These are phyloP conservation scores for Epizoanthus fatuus DNA, from an alignment of 92 coral and sea anemone species.

Conservation along the genomic window DNA sequence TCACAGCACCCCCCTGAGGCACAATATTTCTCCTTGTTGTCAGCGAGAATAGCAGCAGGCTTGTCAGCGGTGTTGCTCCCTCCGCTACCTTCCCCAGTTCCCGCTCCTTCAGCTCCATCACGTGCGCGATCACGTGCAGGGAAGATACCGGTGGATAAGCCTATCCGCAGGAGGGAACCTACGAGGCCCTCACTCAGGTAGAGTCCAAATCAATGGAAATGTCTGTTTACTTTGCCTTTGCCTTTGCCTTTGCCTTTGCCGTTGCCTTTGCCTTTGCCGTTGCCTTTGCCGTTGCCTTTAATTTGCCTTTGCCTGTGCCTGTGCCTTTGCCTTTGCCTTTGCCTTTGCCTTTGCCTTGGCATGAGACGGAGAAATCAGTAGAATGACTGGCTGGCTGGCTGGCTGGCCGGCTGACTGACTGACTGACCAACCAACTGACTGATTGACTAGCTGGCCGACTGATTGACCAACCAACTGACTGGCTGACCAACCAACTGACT, in stretches of 20 bases:
- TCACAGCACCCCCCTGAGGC: constrained; percentile 52
- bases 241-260: too few relatives aligned
- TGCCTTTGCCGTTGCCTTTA: too few relatives aligned
- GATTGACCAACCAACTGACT: too few relatives aligned
- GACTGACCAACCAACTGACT: too few relatives aligned
- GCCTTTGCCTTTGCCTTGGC: too few relatives aligned
- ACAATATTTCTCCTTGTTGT: constrained; percentile 55
- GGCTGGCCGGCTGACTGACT: neutral
- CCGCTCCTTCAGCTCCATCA: constrained; percentile 64
- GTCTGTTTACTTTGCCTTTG: too few relatives aligned
- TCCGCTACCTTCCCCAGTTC: constrained; percentile 78
- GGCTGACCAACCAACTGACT: too few relatives aligned
- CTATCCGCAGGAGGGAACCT: constrained; percentile 53
- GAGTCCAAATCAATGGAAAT: neutral
- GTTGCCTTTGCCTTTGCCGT: too few relatives aligned
- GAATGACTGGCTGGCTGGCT: neutral
- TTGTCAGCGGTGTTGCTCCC: constrained; percentile 81
- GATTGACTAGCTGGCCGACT: too few relatives aligned
- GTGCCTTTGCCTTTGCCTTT: too few relatives aligned
- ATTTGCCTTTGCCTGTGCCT: too few relatives aligned
- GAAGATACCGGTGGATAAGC: constrained; percentile 36
- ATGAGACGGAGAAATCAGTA: too few relatives aligned
- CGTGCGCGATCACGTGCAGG: constrained; percentile 72
- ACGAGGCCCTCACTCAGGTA: constrained; percentile 86
- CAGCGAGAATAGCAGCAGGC: constrained; percentile 74